Evolutionary conservation across 1,140 invertebrate species (phyloP).

Genomic region (Thalassaphorura encarpata): DNA sequence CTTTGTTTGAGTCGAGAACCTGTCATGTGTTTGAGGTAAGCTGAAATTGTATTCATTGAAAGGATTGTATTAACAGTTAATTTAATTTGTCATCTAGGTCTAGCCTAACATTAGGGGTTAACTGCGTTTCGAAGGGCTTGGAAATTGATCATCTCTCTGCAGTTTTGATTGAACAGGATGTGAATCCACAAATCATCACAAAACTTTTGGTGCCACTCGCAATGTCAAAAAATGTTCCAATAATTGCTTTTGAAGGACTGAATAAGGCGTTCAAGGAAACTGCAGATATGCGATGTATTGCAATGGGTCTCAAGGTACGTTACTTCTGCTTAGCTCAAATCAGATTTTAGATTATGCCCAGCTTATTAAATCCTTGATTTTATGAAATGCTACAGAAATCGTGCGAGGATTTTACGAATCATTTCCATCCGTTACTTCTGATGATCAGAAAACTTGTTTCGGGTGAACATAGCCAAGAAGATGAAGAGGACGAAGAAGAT

Average conservation of each 20-base stretch:
- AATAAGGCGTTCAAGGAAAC: slow-evolving; percentile 3
- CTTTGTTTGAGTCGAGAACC: slow-evolving; percentile 17
- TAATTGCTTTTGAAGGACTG: slow-evolving; percentile 25
- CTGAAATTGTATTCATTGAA: background rate
- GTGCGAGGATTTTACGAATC: background rate
- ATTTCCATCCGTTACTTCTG: background rate
- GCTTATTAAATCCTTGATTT: too few relatives aligned
- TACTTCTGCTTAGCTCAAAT: background rate
- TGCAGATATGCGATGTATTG: slow-evolving; percentile 25
- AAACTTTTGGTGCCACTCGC: slow-evolving; percentile 30
- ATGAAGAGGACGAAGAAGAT: background rate
- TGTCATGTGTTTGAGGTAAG: too few relatives aligned
- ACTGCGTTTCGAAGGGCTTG: slow-evolving; percentile 21
- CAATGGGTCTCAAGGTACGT: slow-evolving; percentile 30
- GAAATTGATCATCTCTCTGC: slow-evolving; percentile 19
- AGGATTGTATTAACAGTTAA: background rate
- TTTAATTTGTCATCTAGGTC: slow-evolving; percentile 12
- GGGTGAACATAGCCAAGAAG: background rate
- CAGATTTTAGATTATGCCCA: background rate
- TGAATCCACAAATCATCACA: slow-evolving; percentile 29
- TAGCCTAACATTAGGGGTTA: slow-evolving; percentile 25
- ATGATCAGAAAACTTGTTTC: background rate
- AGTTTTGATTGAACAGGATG: slow-evolving; percentile 28
- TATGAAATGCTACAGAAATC: too few relatives aligned
- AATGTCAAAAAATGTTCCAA: slow-evolving; percentile 13